Conservation (phyloP, 2,888 invertebrate genomes). For the Flabesymbios commensalis region DNA sequence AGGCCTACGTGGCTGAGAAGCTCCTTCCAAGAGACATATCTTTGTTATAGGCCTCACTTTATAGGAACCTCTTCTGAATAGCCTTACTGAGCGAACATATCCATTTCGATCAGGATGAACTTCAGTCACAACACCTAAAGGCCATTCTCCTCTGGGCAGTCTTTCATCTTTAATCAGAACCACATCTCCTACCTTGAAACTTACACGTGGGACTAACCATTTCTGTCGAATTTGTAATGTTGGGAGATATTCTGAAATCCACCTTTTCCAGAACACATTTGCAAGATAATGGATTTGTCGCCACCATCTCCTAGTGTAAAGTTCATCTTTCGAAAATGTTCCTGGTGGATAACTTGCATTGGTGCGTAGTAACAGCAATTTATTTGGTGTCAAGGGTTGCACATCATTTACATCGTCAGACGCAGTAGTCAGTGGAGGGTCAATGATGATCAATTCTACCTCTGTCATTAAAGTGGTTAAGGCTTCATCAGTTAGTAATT, state of each 20-base stretch:
- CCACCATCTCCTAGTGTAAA: slow-evolving; percentile 33
- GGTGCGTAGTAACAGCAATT: slow-evolving; percentile 21
- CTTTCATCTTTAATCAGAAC: no score
- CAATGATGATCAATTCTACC: not conserved
- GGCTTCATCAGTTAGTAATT: not conserved
- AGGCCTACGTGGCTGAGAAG: no score
- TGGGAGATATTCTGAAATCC: slow-evolving; percentile 33
- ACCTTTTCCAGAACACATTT: slow-evolving; percentile 36
- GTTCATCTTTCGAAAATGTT: slow-evolving; percentile 24
- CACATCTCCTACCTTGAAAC: slow-evolving; percentile 3
- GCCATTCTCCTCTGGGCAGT: no score
- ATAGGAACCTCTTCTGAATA: no score
- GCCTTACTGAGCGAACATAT: no score
- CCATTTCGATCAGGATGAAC: no score
- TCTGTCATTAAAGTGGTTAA: not conserved
- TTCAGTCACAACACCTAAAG: no score
- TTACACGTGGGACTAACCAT: slow-evolving; percentile 15
- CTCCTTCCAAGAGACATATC: no score
- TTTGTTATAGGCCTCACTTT: no score
- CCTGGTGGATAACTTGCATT: slow-evolving; percentile 30
- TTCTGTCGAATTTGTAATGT: slow-evolving; percentile 26
- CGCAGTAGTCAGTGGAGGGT: not conserved
- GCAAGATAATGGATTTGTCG: slow-evolving; percentile 30
- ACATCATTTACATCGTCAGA: not conserved
- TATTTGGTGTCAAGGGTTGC: slow-evolving; percentile 24